Evolutionary conservation across 1,140 invertebrate genomes (phyloP), one percentile per base, ranked within the genome.

Genomic region (Neodiprion lecontei): DNA sequence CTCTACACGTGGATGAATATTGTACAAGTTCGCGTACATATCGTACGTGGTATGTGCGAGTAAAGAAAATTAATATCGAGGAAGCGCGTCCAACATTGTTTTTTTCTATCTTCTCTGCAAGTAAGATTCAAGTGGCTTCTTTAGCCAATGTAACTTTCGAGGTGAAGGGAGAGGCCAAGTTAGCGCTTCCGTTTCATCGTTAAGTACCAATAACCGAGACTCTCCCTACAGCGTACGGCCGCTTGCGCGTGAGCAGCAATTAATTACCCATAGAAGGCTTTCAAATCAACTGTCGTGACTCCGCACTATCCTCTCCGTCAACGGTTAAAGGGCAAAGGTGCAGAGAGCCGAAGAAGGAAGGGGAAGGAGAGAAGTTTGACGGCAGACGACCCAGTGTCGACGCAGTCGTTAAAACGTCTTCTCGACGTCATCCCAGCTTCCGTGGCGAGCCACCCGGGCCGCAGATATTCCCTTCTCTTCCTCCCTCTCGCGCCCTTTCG

Each of bases 261-360:
- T 61, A 61, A 61, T 61, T 61, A 61, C 53, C n/a, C 53, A 61
- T 14, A 9, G 9, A 61, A 17, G n/a, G 53, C 53, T 61, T 61
- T 61, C 53, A 61, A 61, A 61, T 61, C 53, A 61, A 61, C 53
- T 61, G 53, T 61, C 53, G 53, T 61, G 53, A 61, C 53, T 61
- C 53, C 9, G 53, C 53, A 61, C 53, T 12, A 61, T 61, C 53
- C 53, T 8, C 53, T 61, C n/a, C 53, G 53, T 61, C 53, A 61
- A 61, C 53, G 53, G 53, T 61, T 61, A 61, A 61, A 61, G 53
- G 53, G 53, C 53, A 40, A 40, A 40, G 11, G 53, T 12, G 53
- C 53, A 14, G n/a, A 17, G 7, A 17, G 53, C 53, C n/a, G 53
- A 61, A 61, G 53, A 61, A 61, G 53, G 53, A 0, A 14, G 8